A percentile compares a stretch with the other conserved stretches of the same genome.
These are phyloP conservation scores for Gallinago media DNA, from an alignment of 2,113 vertebrate species.

Conservation along the genomic window DNA sequence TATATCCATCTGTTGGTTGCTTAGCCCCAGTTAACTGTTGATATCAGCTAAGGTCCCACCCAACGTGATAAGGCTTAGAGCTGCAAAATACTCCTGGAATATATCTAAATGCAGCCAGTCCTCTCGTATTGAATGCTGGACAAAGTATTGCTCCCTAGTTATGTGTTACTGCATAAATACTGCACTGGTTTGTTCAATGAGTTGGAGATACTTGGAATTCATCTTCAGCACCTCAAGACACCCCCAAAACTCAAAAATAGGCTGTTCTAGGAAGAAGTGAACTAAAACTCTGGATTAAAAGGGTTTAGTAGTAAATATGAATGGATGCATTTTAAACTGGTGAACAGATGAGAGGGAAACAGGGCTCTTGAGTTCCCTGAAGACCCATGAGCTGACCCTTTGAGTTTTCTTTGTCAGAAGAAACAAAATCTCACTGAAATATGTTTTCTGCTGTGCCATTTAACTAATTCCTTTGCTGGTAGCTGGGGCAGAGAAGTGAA, in stretches of 20 bases:
- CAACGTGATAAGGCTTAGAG: not conserved
- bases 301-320: not conserved
- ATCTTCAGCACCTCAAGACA: not conserved
- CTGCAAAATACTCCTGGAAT: not conserved
- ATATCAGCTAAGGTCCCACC: not conserved
- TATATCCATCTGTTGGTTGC: not conserved
- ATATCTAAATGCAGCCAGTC: not conserved
- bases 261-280: not conserved
- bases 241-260: not conserved
- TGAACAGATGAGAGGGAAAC: not conserved
- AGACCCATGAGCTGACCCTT: not conserved
- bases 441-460: not conserved
- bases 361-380: not conserved
- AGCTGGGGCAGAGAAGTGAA: not conserved
- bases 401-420: not conserved
- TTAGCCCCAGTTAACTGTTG: not conserved
- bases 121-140: not conserved
- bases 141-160: not conserved
- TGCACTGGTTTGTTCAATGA: not conserved
- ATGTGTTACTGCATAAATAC: not conserved
- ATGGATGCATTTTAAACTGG: not conserved
- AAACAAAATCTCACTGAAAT: not conserved
- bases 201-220: not conserved
- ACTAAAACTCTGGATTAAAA: not conserved
- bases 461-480: not conserved